A percentile compares a stretch with the other conserved stretches of the same genome.
Evolutionary conservation across 2,888 invertebrate species (phyloP).

Genomic region (Isotomurus palustris): DNA sequence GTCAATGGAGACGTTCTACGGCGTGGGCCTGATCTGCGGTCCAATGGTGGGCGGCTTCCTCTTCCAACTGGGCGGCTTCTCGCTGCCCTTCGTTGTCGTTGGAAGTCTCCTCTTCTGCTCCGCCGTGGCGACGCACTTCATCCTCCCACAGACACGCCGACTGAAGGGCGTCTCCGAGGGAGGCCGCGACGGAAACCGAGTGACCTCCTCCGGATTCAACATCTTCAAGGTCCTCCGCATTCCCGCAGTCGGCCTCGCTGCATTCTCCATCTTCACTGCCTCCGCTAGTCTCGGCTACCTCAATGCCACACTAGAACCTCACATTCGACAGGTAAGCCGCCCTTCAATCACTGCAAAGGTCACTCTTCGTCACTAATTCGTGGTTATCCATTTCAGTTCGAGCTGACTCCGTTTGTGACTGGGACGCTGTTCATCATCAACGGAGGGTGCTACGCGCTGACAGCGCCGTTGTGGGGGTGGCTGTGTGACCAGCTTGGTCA

Average conservation of each 20-base stretch:
- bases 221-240: slow-evolving; percentile 46
- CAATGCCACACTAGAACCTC: slow-evolving; percentile 57
- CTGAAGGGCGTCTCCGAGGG: too few relatives aligned
- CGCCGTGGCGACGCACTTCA: slow-evolving; percentile 47
- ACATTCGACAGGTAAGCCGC: slow-evolving; percentile 51
- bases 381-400: slow-evolving; percentile 56
- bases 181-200: too few relatives aligned
- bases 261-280: slow-evolving; percentile 49
- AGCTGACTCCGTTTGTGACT: slow-evolving; percentile 63
- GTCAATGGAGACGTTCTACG: slow-evolving; percentile 51
- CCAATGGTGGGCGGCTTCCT: slow-evolving; percentile 55
- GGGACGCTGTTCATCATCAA: slow-evolving; percentile 80
- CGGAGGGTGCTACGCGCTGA: slow-evolving; percentile 65
- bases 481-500: slow-evolving; percentile 65
- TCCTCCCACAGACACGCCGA: slow-evolving; percentile 44
- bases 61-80: slow-evolving; percentile 49
- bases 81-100: slow-evolving; percentile 50
- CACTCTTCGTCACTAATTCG: not conserved
- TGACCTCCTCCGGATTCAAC: slow-evolving; percentile 17
- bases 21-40: slow-evolving; percentile 55
- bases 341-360: too few relatives aligned
- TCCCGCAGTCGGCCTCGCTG: slow-evolving; percentile 49
- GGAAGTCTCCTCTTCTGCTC: slow-evolving; percentile 49
- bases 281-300: slow-evolving; percentile 54
- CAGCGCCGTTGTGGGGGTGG: slow-evolving; percentile 76